Base-by-base conservation (phyloP, 2,888 invertebrate species). In the Microctonus aethiopoides region DNA sequence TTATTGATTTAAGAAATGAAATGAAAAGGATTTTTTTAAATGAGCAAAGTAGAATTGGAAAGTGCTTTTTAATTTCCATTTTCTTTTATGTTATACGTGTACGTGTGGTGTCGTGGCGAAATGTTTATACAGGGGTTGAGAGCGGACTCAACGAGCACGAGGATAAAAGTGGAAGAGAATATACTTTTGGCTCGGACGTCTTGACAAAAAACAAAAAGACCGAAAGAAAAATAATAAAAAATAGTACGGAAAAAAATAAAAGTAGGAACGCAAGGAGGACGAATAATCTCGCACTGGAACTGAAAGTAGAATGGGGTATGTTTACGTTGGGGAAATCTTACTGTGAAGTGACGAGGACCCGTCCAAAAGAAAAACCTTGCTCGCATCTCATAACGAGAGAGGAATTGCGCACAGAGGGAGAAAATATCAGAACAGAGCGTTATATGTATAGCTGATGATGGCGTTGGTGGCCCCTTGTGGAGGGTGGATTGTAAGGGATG, bases 281-380 rank as follows among this genome's bases (percentile, higher is more conserved):
- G 69, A 69, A 57, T 67, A 67, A 70, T 65, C 69, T 73, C 61
- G 68, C 56, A 72, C 64, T 63, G 67, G 68, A 72, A 72, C 73
- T 72, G 71, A 64, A 71, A 72, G 72, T 72, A 74, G 74, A 74
- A 69, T 72, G 70, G 73, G 76, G 72, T 77, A 79, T 84, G 83
- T 85, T 84, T 84, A 84, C 84, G 76, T 84, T 84, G 81, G 83
- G 85, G 82, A 84, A 84, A 84, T 84, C 84, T 81, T 79, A 80
- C 79, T 76, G 77, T 78, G 82, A 67, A 69, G 56, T 68, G 54
- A 64, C 67, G 70, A 67, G 11, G 57, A 39, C 41, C 24, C 54
- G 6, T 1, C 6, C 57, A 59, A 54, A 54, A 65, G 71, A 67
- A 68, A 69, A 70, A 67, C 72, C 72, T 71, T 72, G 75, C 76